Percentiles rank a stretch among this genome's conserved stretches.
These are phyloP conservation scores for Metalampra italica DNA, from an alignment of 2,888 invertebrate species.

Conservation along the genomic window DNA sequence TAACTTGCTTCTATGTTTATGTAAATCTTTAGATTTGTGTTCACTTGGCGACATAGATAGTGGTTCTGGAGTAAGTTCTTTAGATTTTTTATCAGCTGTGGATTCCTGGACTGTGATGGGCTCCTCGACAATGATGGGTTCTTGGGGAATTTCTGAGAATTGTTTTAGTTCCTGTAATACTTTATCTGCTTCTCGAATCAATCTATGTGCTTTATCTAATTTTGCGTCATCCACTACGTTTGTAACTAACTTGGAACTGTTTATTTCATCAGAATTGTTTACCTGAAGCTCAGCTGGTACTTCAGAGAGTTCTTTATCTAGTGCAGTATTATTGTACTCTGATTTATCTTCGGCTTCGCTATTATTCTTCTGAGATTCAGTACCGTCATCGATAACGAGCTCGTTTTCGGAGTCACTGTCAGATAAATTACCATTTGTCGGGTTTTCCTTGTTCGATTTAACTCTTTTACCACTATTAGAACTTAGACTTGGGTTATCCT, in stretches of 20 bases:
- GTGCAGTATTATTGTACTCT: not conserved
- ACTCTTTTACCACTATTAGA: not conserved
- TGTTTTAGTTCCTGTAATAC: conserved; percentile 33
- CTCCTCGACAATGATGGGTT: conserved; percentile 23
- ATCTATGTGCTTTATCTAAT: conserved; percentile 50
- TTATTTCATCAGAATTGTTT: conserved; percentile 9
- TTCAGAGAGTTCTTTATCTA: not conserved
- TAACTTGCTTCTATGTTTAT: conserved; percentile 11
- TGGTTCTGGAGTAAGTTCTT: conserved; percentile 16
- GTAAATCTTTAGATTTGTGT: conserved; percentile 22
- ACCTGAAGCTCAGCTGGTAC: not conserved
- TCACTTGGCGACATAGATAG: conserved; percentile 22
- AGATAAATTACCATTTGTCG: conserved; percentile 22
- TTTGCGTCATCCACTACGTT: conserved; percentile 34
- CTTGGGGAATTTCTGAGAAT: conserved; percentile 41
- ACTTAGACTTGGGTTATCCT: conserved; percentile 9
- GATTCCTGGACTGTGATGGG: conserved; percentile 2
- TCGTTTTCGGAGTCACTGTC: conserved; percentile 51
- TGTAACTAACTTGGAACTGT: not conserved
- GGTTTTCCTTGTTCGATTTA: conserved; percentile 6
- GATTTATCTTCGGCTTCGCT: conserved; percentile 1
- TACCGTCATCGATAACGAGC: conserved; percentile 47
- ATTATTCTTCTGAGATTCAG: conserved; percentile 26
- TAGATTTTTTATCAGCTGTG: conserved; percentile 7
- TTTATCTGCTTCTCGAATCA: conserved; percentile 46